These are phyloP conservation scores for Parnassius glacialis DNA, from an alignment of 2,888 invertebrate genomes.

Conservation along the genomic window DNA sequence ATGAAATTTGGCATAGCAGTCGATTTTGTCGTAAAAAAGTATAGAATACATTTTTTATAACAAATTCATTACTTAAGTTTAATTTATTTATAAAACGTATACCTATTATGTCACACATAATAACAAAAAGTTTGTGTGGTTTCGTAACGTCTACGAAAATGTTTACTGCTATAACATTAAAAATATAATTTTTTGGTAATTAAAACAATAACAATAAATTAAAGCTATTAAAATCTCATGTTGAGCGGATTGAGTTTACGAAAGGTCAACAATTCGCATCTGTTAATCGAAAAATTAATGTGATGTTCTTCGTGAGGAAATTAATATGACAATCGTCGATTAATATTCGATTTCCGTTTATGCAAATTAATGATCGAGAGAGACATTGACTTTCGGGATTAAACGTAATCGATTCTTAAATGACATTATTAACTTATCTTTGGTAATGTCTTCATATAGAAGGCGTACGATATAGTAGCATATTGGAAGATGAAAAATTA, in stretches of 20 bases:
- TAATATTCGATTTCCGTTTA: conserved; percentile 25
- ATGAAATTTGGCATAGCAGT: no score
- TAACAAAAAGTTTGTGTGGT: background rate
- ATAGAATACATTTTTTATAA: no score
- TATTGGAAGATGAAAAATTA: background rate
- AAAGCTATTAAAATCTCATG: conserved; percentile 8
- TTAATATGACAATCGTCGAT: conserved; percentile 23
- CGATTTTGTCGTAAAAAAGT: no score
- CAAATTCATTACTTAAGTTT: no score
- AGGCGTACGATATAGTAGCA: background rate
- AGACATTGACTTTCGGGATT: conserved; percentile 6
- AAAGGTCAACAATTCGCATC: conserved; percentile 21
- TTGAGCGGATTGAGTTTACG: conserved; percentile 17
- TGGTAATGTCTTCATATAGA: background rate
- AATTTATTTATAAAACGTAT: no score
- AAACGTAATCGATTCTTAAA: conserved; percentile 15
- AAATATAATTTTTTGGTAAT: background rate
- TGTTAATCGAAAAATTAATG: conserved; percentile 25
- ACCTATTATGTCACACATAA: background rate
- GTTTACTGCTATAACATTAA: background rate
- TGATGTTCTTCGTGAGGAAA: conserved; percentile 15
- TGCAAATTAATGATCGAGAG: conserved; percentile 11
- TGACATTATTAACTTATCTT: background rate
- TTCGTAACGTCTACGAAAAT: background rate
- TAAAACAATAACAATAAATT: no score